A percentile compares a stretch with the other conserved stretches of the same genome.
These are phyloP conservation scores for Masnerella sp. DNA, from an alignment of 2,888 invertebrate genomes.

Conservation along the genomic window DNA sequence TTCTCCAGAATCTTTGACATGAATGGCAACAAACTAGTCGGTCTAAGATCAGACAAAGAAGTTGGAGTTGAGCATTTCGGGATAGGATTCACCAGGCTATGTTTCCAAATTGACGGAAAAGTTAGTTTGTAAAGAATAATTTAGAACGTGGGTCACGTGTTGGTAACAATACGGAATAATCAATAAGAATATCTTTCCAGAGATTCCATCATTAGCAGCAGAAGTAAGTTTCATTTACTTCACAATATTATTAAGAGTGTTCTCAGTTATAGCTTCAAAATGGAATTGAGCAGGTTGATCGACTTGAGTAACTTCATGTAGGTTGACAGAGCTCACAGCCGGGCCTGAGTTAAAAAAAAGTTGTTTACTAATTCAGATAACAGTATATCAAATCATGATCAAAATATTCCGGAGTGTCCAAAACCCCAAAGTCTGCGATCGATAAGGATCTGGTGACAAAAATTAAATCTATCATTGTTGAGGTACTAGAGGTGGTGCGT, in stretches of 20 bases:
- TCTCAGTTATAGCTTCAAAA: no score
- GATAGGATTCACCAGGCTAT: neutral
- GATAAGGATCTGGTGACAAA: no score
- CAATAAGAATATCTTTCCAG: neutral
- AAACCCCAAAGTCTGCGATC: no score
- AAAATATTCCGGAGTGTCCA: no score
- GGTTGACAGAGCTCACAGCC: no score
- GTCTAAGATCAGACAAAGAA: neutral
- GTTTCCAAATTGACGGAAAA: constrained; percentile 1
- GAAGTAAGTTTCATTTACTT: constrained; percentile 1
- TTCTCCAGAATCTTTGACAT: neutral
- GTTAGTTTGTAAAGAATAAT: neutral
- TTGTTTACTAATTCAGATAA: no score
- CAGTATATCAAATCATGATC: no score
- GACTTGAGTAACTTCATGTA: no score
- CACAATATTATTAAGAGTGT: neutral
- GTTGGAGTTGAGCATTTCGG: neutral
- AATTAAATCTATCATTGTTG: no score
- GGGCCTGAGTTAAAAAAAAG: no score
- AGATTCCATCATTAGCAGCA: neutral
- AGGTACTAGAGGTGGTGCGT: no score
- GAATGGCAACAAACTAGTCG: neutral
- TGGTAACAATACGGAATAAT: neutral
- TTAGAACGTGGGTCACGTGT: neutral
- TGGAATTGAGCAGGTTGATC: no score